A percentile compares a stretch with the other conserved stretches of the same genome.
Conservation (phyloP, 2,797 vertebrate genomes). For the Chelon labrosus region DNA sequence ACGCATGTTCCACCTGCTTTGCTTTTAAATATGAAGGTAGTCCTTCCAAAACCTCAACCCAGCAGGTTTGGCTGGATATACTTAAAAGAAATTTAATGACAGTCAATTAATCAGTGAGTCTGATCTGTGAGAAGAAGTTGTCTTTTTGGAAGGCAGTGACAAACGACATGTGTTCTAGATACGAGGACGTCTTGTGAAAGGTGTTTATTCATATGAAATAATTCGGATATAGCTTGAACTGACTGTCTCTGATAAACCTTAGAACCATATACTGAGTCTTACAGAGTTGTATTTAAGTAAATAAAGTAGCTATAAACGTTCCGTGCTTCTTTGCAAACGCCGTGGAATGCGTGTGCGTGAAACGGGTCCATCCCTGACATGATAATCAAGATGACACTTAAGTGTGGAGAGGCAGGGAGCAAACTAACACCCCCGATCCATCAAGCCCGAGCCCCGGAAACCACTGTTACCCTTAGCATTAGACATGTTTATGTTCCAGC, state of each 20-base stretch:
- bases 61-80: neutral
- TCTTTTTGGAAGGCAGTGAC: slow-evolving; percentile 14
- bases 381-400: slow-evolving; percentile 64
- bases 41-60: neutral
- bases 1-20: neutral
- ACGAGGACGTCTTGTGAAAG: neutral
- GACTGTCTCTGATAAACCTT: slow-evolving; percentile 1
- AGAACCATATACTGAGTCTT: slow-evolving; percentile 10
- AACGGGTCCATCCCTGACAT: slow-evolving; percentile 59
- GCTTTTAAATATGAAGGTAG: neutral
- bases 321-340: slow-evolving; percentile 29
- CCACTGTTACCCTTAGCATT: slow-evolving; percentile 78
- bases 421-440: slow-evolving; percentile 57
- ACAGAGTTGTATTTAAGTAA: slow-evolving; percentile 1
- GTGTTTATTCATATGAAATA: slow-evolving; percentile 15
- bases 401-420: slow-evolving; percentile 47
- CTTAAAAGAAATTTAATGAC: neutral
- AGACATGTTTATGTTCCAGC: slow-evolving; percentile 78
- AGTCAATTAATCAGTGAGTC: neutral
- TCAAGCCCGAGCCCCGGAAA: slow-evolving; percentile 75
- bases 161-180: slow-evolving; percentile 12
- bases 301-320: slow-evolving; percentile 22
- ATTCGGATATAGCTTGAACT: neutral
- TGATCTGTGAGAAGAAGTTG: neutral
- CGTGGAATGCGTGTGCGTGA: slow-evolving; percentile 47